Conservation (phyloP, 1,140 invertebrate species). For the Cotesia vestalis region DNA sequence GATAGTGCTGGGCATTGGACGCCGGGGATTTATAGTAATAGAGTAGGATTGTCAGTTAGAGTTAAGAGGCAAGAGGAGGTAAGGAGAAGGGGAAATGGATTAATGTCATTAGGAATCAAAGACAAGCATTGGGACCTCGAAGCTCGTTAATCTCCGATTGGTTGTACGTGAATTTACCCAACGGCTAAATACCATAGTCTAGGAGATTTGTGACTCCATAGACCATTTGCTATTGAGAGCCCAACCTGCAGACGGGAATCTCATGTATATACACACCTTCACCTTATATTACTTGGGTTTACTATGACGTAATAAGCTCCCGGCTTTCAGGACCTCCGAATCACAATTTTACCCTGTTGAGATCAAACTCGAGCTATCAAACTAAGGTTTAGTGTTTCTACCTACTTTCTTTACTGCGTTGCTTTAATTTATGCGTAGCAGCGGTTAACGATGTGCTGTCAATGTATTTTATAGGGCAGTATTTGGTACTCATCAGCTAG, state of each 20-base stretch:
- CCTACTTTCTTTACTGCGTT: no score
- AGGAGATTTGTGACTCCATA: background rate
- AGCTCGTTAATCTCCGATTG: conserved; percentile 16
- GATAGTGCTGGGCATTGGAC: no score
- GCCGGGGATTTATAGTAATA: background rate
- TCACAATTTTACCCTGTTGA: no score
- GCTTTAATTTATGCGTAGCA: no score
- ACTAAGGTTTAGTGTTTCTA: no score
- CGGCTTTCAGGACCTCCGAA: no score
- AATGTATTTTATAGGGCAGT: no score
- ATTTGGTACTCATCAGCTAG: no score
- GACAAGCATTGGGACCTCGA: background rate
- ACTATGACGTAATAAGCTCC: no score
- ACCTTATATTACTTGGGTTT: no score
- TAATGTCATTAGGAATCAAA: conserved; percentile 18
- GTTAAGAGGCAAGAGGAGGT: background rate
- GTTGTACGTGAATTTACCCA: conserved; percentile 6
- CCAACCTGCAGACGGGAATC: background rate
- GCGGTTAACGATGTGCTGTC: no score
- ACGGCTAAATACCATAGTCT: background rate
- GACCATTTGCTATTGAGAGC: conserved; percentile 1
- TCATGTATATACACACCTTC: background rate
- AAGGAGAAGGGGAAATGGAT: background rate
- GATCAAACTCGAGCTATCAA: no score
- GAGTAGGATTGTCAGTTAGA: background rate